phyloP scores from a whole-genome alignment of 2,797 vertebrate genomes.

The Pseudochirops corinnae region DNA sequence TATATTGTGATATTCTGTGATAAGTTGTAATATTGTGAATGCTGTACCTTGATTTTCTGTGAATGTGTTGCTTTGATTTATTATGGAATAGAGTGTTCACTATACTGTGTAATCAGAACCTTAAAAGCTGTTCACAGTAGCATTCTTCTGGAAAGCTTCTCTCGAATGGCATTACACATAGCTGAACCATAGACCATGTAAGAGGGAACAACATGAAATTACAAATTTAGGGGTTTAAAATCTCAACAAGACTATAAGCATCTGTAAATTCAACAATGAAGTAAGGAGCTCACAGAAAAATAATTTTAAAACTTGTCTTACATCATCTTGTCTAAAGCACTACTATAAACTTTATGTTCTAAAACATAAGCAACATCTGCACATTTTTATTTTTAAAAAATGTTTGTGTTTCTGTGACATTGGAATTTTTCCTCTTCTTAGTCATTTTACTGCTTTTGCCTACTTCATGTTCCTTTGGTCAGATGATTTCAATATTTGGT shows the following conservation, averaged over 20 bases:
- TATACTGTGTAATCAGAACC: too few relatives aligned
- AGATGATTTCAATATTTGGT: constrained; percentile 3
- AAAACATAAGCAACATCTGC: not conserved
- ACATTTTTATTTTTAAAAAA: not conserved
- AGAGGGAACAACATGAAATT: not conserved
- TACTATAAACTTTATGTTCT: not conserved
- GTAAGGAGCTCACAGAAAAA: not conserved
- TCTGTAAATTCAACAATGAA: not conserved
- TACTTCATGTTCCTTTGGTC: not conserved
- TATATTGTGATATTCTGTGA: too few relatives aligned
- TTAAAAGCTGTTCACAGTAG: too few relatives aligned
- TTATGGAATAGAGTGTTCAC: too few relatives aligned
- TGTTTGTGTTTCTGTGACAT: not conserved
- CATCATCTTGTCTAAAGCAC: not conserved
- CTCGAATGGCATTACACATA: not conserved
- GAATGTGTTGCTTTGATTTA: too few relatives aligned
- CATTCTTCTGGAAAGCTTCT: too few relatives aligned
- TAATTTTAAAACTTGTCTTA: not conserved
- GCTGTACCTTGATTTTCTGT: too few relatives aligned
- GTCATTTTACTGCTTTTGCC: not conserved
- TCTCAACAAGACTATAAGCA: not conserved
- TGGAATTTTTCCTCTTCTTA: not conserved
- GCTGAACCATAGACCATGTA: not conserved
- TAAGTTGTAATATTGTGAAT: too few relatives aligned
- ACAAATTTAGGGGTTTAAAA: not conserved